A percentile compares a stretch with the other conserved stretches of the same genome.
phyloP scores from a whole-genome alignment of 2,797 vertebrate genomes.

The Hippoglossus hippoglossus region DNA sequence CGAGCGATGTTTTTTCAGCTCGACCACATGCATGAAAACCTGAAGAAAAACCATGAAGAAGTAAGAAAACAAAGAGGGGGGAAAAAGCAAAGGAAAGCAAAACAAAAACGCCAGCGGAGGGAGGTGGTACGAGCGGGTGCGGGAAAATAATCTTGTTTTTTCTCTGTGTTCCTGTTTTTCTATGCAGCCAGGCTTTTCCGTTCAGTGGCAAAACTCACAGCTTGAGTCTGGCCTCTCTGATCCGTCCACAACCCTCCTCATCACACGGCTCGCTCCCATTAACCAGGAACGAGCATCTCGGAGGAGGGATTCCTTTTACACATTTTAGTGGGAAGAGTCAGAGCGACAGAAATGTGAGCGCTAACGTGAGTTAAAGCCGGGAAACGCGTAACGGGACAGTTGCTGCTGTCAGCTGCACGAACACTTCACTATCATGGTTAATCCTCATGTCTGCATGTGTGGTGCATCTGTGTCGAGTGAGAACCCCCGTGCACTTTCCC shows the following conservation, averaged over 20 bases:
- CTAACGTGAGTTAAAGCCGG: no score
- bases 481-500: constrained; percentile 20
- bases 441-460: constrained; percentile 13
- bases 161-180: constrained; percentile 34
- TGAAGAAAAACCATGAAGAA: constrained; percentile 13
- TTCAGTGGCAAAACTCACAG: constrained; percentile 62
- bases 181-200: constrained; percentile 28
- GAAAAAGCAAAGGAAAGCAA: constrained; percentile 43
- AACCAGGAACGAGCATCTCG: constrained; percentile 11
- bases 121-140: constrained; percentile 23
- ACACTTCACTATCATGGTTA: constrained; percentile 34
- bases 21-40: constrained; percentile 17
- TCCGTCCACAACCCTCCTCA: not conserved
- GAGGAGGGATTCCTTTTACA: not conserved
- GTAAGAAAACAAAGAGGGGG: constrained; percentile 37
- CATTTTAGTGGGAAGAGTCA: not conserved
- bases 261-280: constrained; percentile 33
- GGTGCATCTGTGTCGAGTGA: constrained; percentile 20
- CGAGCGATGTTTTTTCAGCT: constrained; percentile 43
- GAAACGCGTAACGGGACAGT: constrained; percentile 15
- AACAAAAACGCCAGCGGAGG: constrained; percentile 41
- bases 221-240: constrained; percentile 36
- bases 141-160: constrained; percentile 39
- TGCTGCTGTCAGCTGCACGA: constrained; percentile 47
- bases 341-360: not conserved